Evolutionary conservation across 1,140 invertebrate genomes (phyloP).

Genomic region (Bombus cullumanus): DNA sequence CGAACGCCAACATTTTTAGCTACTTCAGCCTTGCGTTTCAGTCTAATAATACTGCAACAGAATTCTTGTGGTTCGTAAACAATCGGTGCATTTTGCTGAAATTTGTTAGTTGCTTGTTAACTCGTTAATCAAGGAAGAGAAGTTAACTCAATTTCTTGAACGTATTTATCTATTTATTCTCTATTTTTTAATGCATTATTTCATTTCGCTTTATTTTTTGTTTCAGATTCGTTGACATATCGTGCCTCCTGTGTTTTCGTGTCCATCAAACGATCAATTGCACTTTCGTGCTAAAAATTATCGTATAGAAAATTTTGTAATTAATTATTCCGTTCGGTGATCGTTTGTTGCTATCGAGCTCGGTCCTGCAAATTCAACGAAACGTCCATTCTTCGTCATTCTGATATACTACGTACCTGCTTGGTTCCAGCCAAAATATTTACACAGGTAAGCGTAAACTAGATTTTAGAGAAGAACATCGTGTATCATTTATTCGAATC

Average conservation of each 20-base stretch:
- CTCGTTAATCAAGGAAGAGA: too few species aligned
- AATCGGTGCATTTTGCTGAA: not conserved
- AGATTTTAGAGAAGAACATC: not conserved
- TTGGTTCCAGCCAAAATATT: not conserved
- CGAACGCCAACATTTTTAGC: not conserved
- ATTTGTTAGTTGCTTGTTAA: not conserved
- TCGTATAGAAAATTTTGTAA: not conserved
- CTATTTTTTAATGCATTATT: not conserved
- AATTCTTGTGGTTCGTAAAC: not conserved
- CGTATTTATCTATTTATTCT: not conserved
- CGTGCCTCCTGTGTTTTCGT: conserved; percentile 6
- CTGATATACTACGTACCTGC: not conserved
- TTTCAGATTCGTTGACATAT: conserved; percentile 23
- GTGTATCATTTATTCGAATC: not conserved
- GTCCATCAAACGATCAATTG: not conserved
- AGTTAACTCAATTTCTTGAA: too few species aligned
- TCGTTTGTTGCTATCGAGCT: not conserved
- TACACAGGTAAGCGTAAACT: not conserved
- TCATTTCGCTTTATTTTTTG: not conserved
- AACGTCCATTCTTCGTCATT: not conserved
- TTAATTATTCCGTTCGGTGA: not conserved
- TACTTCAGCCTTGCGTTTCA: not conserved
- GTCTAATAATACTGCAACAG: not conserved
- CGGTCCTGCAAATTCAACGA: too few species aligned
- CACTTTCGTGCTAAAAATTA: conserved; percentile 15